These are phyloP conservation scores for Hypomecis punctinalis DNA, from an alignment of 2,888 invertebrate species.

Conservation along the genomic window DNA sequence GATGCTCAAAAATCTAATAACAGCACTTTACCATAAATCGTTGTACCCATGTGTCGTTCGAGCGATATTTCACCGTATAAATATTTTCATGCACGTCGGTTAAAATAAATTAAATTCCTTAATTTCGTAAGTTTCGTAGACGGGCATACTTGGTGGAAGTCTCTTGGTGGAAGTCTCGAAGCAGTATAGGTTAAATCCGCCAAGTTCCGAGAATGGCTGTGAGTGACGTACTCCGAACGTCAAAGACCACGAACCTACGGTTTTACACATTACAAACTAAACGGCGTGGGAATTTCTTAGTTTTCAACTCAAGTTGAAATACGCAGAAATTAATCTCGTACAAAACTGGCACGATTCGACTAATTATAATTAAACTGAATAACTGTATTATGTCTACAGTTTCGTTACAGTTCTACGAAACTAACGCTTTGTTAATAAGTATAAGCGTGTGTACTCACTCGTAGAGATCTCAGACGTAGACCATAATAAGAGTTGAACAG, in stretches of 20 bases:
- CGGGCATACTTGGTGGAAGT: constrained; percentile 50
- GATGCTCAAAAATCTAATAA: constrained; percentile 40
- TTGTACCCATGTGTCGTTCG: constrained; percentile 34
- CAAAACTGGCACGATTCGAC: constrained; percentile 10
- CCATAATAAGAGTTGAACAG: too few relatives aligned
- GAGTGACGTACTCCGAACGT: constrained; percentile 43
- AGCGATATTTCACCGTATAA: constrained; percentile 35
- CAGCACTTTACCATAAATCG: constrained; percentile 42
- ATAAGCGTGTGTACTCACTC: too few relatives aligned
- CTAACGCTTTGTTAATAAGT: background rate
- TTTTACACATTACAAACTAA: constrained; percentile 33
- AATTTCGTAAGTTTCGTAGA: constrained; percentile 45
- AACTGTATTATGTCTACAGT: background rate
- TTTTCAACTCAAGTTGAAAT: constrained; percentile 9
- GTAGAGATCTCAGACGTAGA: too few relatives aligned
- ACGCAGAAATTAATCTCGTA: constrained; percentile 10
- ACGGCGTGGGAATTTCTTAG: constrained; percentile 20
- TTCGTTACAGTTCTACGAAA: background rate
- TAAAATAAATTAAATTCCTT: constrained; percentile 59
- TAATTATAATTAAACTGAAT: constrained; percentile 21
- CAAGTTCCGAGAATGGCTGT: constrained; percentile 44
- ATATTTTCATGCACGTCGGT: constrained; percentile 37
- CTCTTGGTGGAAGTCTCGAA: constrained; percentile 43
- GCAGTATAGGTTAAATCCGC: constrained; percentile 41
- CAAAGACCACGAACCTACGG: constrained; percentile 42